Base-by-base conservation (phyloP, 2,888 invertebrate species). In the Dryadula phaetusa region DNA sequence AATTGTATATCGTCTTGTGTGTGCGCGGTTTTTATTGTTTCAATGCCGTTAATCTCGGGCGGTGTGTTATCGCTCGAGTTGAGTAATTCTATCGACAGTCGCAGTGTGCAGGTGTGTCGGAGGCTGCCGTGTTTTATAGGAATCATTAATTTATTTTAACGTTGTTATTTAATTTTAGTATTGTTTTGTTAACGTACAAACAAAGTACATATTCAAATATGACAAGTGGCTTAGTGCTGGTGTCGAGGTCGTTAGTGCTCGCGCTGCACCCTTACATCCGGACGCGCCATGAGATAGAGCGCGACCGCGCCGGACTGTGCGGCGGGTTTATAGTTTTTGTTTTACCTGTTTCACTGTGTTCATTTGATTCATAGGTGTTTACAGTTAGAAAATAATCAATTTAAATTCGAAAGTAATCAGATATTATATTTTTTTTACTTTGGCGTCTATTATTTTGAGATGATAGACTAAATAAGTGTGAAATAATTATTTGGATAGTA, bases 251-350 rank as follows among this genome's bases (percentile, higher is more conserved):
- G 20, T 54, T 47, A 34, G 44, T 62, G 58, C 70, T 81, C 56
- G 66, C 75, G 47, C 63, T 88, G 42, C 86, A 88, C 64, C 89
- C 90, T 7, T 90, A 83, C 77, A 90, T 90, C 44, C 84, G 90
- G 60, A 90, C 90, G 42, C 79, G 90, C 2, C 25, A 74, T 32
- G 88, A 90, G 81, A 87, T 90, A 49, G 67, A 61, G 46, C 72
- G 76, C 12, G 68, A 20, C 52, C 18, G 16, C 18, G 25, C 32
- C 37, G 12, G 6, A 1, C 37, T 16, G 3, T 22, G 25, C 6
- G 14, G 32, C 12, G 20, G 18, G 25, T 46, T 47, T n/a, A 20
- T 12, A 8, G 10, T 34, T 37, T n/a, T n/a, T n/a, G n/a, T n/a
- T n/a, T n/a, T n/a, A n/a, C n/a, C n/a, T n/a, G n/a, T n/a, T n/a